phyloP scores from a whole-genome alignment of 2,888 invertebrate genomes.

The Dasysyrphus albostriatus region DNA sequence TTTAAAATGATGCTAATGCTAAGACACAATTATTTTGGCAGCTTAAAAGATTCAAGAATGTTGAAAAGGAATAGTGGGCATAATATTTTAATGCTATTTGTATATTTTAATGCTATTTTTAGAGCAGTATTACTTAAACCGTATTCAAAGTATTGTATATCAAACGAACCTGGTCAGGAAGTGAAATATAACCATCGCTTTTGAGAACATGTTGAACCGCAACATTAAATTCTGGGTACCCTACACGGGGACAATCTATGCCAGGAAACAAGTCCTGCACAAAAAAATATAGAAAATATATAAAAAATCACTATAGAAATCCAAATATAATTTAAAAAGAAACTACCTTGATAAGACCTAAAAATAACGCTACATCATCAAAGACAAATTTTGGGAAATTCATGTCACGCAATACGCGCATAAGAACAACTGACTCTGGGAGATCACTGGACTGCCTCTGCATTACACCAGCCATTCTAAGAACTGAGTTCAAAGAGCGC shows the following conservation, averaged over 20 bases:
- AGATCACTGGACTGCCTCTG: constrained; percentile 91
- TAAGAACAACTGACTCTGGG: constrained; percentile 93
- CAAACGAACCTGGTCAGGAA: constrained; percentile 87
- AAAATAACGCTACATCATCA: constrained; percentile 95
- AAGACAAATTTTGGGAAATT: constrained; percentile 96
- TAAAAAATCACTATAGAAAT: background rate
- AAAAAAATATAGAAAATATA: background rate
- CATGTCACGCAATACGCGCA: constrained; percentile 96
- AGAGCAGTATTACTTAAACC: no score
- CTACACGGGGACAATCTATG: constrained; percentile 93
- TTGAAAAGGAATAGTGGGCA: no score
- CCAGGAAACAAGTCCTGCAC: constrained; percentile 94
- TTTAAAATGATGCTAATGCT: no score
- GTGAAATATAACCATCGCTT: constrained; percentile 88
- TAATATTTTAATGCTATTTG: no score
- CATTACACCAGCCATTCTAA: constrained; percentile 95
- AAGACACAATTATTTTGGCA: no score
- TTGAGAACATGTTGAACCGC: constrained; percentile 89
- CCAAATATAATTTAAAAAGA: background rate
- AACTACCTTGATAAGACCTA: constrained; percentile 90
- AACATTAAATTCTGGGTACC: constrained; percentile 93
- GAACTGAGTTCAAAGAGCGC: constrained; percentile 94
- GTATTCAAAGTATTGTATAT: background rate
- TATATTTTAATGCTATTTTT: no score
- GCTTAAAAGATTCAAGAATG: no score